Base-by-base conservation (phyloP, 2,888 invertebrate genomes). In the Digitonthophagus gazella region DNA sequence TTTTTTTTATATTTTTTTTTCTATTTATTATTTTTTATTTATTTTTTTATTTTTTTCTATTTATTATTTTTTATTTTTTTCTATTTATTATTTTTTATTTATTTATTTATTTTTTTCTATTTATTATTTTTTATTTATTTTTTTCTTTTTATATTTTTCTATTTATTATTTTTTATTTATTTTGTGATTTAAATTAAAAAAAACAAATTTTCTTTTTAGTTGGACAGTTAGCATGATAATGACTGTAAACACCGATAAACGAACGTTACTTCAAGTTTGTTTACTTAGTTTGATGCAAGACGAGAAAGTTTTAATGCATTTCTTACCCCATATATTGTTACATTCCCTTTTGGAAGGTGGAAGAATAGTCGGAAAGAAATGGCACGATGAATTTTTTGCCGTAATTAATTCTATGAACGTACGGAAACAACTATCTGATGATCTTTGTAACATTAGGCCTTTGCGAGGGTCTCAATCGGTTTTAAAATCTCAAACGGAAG, bases 261-360 rank as follows among this genome's bases (percentile, higher is more conserved):
- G 86, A 54, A 86, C 86, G 65, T 82, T 93, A 15, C 79, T 94
- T 22, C 86, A 87, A 72, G 89, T 90, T 0, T 93, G 92, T 55
- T 88, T 90, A 73, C 91, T 92, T 0, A 91, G 92, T 75, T 90
- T 94, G 82, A 88, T 90, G 19, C 87, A 91, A 70, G 92, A 93
- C 78, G 86, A 88, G 57, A 87, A 89, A 76, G 90, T 91, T 14
- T 80, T 93, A 70, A 89, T 90, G 78, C 87, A 91, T 67, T 92
- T 93, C 78, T 83, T 93, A 67, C 93, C 93, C 0, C 90, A 93
- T 74, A 90, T 93, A 54, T 79, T 93, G 6, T 75, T 91, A 1
- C 90, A 91, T 76, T 87, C 89, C 0, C 78, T 91, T 44, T 85
- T 89, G 76, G 87, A 87, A 71, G 85, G 86, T 44, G 76, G 76